Evolutionary conservation across 2,888 invertebrate species (phyloP).

Genomic region (Sinodicranocentrus sp.): DNA sequence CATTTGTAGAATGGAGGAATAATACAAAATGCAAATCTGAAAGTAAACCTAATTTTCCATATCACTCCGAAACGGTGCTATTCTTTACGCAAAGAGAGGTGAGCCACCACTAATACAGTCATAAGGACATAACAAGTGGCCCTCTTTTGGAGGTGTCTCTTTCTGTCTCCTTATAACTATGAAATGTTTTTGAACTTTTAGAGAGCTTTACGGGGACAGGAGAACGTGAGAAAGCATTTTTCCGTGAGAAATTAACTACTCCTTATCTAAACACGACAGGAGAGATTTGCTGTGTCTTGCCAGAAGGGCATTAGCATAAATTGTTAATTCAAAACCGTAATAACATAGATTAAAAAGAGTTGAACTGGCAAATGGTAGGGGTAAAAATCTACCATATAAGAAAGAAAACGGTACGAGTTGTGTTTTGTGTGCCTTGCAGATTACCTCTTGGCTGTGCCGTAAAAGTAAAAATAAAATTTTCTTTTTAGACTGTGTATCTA

Average conservation of each 20-base stretch:
- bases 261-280: constrained; percentile 72
- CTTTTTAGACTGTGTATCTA: too few relatives aligned
- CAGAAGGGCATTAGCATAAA: constrained; percentile 70
- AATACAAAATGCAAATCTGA: constrained; percentile 59
- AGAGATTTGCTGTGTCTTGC: constrained; percentile 67
- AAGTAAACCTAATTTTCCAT: constrained; percentile 63
- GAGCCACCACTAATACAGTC: neutral
- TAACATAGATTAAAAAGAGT: constrained; percentile 34
- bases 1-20: neutral
- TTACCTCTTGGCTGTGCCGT: too few relatives aligned
- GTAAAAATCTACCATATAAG: neutral
- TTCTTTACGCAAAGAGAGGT: constrained; percentile 37
- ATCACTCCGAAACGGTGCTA: constrained; percentile 37
- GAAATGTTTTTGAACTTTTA: constrained; percentile 14
- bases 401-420: neutral
- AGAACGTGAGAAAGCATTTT: constrained; percentile 74
- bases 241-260: constrained; percentile 70
- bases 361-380: neutral
- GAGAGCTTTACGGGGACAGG: constrained; percentile 17
- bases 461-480: neutral
- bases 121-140: constrained; percentile 20
- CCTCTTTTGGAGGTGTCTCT: constrained; percentile 30
- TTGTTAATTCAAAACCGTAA: constrained; percentile 63
- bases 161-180: neutral
- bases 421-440: constrained; percentile 42